Percentiles rank a stretch among this genome's conserved stretches.
phyloP scores from a whole-genome alignment of 1,140 invertebrate genomes.

The Zaprionus lachaisei region DNA sequence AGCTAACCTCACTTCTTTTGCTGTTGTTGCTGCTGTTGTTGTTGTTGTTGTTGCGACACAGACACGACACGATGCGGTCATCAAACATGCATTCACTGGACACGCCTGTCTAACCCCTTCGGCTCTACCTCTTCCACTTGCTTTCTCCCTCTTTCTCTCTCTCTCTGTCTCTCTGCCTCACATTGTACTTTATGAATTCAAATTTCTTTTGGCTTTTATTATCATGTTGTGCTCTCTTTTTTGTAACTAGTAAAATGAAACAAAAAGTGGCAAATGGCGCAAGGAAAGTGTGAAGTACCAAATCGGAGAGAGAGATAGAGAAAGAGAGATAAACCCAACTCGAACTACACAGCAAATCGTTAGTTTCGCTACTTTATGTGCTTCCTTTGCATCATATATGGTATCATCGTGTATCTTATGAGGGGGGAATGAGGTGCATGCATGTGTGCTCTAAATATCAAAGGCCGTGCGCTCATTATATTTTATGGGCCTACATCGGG shows the following conservation, averaged over 20 bases:
- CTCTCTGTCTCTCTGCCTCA: slow-evolving; percentile 1
- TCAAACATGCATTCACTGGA: slow-evolving; percentile 15
- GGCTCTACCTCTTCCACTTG: not conserved
- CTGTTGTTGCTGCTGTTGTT: not conserved
- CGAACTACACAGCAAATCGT: slow-evolving; percentile 51
- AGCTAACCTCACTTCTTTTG: slow-evolving; percentile 23
- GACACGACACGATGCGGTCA: slow-evolving; percentile 9
- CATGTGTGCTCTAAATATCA: slow-evolving; percentile 68
- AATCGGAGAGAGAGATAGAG: slow-evolving; percentile 16
- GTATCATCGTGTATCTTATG: not conserved
- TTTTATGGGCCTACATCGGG: slow-evolving; percentile 57
- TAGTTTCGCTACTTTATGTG: slow-evolving; percentile 16
- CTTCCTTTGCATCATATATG: slow-evolving; percentile 19
- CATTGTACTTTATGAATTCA: slow-evolving; percentile 52
- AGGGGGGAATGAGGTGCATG: slow-evolving; percentile 40
- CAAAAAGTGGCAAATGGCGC: slow-evolving; percentile 75
- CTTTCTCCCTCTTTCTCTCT: not conserved
- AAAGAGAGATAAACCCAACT: not conserved
- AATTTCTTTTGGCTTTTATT: slow-evolving; percentile 64
- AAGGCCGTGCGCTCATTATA: slow-evolving; percentile 77
- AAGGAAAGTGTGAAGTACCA: slow-evolving; percentile 80
- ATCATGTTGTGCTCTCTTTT: slow-evolving; percentile 25
- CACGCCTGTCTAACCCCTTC: slow-evolving; percentile 36
- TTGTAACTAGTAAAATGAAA: slow-evolving; percentile 55
- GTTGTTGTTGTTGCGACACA: slow-evolving; percentile 2